Evolutionary conservation across 35 echinoderm and acorn worm genomes (phyloP).

Genomic region (Hemicentrotus pulcherrimus): DNA sequence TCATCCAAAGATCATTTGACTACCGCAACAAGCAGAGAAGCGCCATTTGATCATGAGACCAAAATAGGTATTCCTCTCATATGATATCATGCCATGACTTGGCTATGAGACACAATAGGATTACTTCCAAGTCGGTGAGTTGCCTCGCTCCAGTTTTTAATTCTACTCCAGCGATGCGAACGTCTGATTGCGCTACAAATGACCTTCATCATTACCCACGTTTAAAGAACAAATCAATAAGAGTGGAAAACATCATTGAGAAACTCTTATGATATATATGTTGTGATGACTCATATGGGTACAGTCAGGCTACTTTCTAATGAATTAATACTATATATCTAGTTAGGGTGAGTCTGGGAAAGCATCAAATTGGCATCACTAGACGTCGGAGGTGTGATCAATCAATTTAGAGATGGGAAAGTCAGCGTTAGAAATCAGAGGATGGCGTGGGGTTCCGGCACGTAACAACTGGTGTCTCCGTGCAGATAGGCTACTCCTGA

Average conservation of each 20-base stretch:
- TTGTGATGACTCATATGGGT: background rate
- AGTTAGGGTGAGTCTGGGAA: background rate
- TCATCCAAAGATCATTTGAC: background rate
- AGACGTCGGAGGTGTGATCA: background rate
- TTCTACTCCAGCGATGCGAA: background rate
- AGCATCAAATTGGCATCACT: background rate
- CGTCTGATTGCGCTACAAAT: background rate
- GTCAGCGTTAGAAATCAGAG: background rate
- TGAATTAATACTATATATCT: conserved; percentile 20
- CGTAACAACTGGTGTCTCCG: background rate
- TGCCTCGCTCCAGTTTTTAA: conserved; percentile 1
- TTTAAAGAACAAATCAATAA: conserved; percentile 14
- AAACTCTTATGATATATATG: background rate
- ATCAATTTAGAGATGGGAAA: conserved; percentile 4
- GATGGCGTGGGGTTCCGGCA: conserved; percentile 13
- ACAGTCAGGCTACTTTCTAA: background rate
- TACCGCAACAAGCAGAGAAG: background rate
- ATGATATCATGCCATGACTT: conserved; percentile 18
- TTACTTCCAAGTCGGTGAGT: background rate
- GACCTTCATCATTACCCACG: background rate
- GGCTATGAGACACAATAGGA: background rate
- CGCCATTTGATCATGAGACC: background rate
- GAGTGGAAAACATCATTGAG: background rate
- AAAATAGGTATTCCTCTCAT: background rate
- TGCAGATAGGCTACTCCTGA: background rate